These are phyloP conservation scores for Xanthia icteritia DNA, from an alignment of 2,888 invertebrate species.

Conservation along the genomic window DNA sequence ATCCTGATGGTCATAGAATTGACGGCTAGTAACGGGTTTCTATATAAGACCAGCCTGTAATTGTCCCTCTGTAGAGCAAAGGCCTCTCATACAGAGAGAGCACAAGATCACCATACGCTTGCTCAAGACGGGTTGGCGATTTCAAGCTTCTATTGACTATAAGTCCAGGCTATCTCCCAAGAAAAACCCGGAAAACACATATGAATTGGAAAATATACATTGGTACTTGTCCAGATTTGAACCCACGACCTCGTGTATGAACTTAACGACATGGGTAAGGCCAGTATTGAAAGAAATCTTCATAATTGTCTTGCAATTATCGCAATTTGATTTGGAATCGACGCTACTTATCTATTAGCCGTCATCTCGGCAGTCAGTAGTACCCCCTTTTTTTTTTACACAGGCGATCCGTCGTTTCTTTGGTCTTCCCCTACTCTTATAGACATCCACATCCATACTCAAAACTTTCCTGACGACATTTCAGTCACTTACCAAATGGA, in stretches of 20 bases:
- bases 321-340: too few relatives aligned
- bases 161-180: background rate
- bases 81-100: background rate
- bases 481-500: conserved; percentile 80
- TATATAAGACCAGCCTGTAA: background rate
- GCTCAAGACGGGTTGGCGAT: background rate
- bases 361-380: background rate
- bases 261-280: too few relatives aligned
- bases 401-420: too few relatives aligned
- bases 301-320: too few relatives aligned
- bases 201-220: background rate
- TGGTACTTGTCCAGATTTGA: background rate
- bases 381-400: background rate
- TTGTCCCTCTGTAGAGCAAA: too few relatives aligned
- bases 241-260: background rate
- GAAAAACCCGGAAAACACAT: background rate
- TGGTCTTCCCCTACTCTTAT: background rate
- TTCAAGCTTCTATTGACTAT: background rate
- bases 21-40: background rate
- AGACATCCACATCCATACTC: background rate
- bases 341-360: background rate
- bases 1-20: background rate
- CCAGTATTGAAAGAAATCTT: too few relatives aligned
- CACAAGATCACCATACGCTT: background rate
- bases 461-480: background rate